Conservation (phyloP, 1,140 invertebrate species). For the Psix sp. region DNA sequence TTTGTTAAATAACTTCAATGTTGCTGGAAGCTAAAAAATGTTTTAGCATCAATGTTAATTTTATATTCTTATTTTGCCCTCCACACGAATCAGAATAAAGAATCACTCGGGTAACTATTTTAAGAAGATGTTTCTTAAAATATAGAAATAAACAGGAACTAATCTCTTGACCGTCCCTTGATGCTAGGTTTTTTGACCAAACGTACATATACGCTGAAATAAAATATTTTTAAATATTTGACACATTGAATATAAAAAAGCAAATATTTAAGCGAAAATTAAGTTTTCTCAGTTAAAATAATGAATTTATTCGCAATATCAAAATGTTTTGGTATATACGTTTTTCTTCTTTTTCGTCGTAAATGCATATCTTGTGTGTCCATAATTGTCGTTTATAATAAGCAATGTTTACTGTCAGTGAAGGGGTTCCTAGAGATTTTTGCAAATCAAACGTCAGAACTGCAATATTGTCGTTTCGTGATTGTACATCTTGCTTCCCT, state of each 20-base stretch:
- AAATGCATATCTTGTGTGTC: slow-evolving; percentile 22
- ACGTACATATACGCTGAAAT: slow-evolving; percentile 54
- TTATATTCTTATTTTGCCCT: slow-evolving; percentile 32
- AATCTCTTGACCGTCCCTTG: slow-evolving; percentile 57
- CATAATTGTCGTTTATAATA: slow-evolving; percentile 30
- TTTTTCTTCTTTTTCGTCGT: slow-evolving; percentile 8
- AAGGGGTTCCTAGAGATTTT: not conserved
- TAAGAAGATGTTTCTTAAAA: slow-evolving; percentile 35
- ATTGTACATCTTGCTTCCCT: not conserved
- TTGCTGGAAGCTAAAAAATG: slow-evolving; percentile 25
- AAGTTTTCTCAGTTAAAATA: too few relatives aligned
- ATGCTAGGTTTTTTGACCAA: slow-evolving; percentile 58
- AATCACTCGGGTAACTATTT: slow-evolving; percentile 33
- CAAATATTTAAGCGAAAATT: too few relatives aligned
- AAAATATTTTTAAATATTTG: not conserved
- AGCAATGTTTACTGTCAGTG: not conserved
- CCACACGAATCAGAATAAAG: slow-evolving; percentile 23
- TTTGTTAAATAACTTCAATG: slow-evolving; percentile 31
- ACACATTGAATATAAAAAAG: not conserved
- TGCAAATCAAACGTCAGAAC: slow-evolving; percentile 1
- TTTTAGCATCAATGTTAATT: slow-evolving; percentile 23
- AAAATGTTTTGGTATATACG: slow-evolving; percentile 2
- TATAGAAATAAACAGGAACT: slow-evolving; percentile 52
- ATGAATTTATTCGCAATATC: not conserved
- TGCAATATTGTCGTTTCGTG: not conserved